Percentiles rank a stretch among this genome's conserved stretches.
phyloP scores from a whole-genome alignment of 2,797 vertebrate species.

The Hipposideros larvatus region DNA sequence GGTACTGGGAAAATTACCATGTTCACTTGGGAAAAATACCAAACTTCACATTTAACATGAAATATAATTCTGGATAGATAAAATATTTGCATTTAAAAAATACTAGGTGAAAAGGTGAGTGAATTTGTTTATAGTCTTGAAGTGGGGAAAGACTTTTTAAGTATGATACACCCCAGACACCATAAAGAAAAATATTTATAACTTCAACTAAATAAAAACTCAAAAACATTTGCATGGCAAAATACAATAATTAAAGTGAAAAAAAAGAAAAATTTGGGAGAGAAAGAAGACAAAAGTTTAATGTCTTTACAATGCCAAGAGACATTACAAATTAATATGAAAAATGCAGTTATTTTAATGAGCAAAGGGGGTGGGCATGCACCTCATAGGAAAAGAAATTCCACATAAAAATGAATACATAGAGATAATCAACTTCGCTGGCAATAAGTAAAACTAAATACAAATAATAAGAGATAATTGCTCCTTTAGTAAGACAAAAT shows the following conservation, averaged over 20 bases:
- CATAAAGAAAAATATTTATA: neutral
- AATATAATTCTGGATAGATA: neutral
- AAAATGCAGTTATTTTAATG: neutral
- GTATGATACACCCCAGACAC: neutral
- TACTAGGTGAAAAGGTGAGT: neutral
- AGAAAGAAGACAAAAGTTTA: neutral
- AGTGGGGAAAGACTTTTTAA: neutral
- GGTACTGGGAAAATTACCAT: neutral
- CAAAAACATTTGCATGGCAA: neutral
- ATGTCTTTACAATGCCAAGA: neutral
- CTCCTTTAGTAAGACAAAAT: neutral
- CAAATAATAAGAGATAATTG: neutral
- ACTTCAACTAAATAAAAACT: neutral
- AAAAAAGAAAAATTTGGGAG: neutral
- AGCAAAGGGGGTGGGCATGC: neutral
- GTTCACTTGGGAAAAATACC: neutral
- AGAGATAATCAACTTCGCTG: neutral
- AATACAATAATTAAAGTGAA: neutral
- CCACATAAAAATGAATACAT: neutral
- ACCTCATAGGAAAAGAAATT: neutral
- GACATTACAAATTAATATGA: neutral
- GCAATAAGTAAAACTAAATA: neutral
- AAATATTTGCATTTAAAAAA: neutral
- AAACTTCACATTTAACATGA: neutral
- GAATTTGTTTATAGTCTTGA: neutral